These are phyloP conservation scores for Leptinotarsa texana DNA, from an alignment of 1,140 invertebrate species.

Conservation along the genomic window DNA sequence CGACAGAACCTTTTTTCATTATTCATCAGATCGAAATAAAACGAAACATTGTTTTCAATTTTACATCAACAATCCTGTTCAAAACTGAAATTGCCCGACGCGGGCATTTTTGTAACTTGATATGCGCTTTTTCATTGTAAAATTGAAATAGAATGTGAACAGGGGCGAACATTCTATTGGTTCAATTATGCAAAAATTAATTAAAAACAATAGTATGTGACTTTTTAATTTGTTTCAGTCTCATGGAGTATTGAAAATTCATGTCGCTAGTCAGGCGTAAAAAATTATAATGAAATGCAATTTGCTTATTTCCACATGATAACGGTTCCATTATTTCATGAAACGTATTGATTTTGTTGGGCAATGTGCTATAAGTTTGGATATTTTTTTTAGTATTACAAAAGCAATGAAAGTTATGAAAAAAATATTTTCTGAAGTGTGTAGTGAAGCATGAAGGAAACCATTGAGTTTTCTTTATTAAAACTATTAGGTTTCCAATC, in stretches of 20 bases:
- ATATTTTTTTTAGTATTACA: too few species aligned
- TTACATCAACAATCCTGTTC: conserved; percentile 1
- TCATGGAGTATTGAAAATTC: not conserved
- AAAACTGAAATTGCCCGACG: not conserved
- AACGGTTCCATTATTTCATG: too few species aligned
- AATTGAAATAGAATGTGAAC: not conserved
- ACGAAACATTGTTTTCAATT: not conserved
- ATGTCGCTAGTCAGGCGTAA: not conserved
- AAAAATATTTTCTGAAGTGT: too few species aligned
- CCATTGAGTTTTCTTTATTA: too few species aligned
- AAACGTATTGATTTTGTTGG: too few species aligned
- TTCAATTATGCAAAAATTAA: not conserved
- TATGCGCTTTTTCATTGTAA: not conserved
- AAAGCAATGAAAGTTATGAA: too few species aligned
- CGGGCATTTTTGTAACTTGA: not conserved
- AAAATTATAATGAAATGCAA: not conserved
- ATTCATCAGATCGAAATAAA: not conserved
- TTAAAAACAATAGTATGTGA: not conserved
- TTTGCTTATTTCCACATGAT: too few species aligned
- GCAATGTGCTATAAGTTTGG: too few species aligned
- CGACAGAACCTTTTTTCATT: not conserved
- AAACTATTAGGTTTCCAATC: too few species aligned
- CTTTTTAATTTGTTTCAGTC: not conserved
- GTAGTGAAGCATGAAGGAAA: too few species aligned
- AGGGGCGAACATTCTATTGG: not conserved